Evolutionary conservation across 1,140 invertebrate species (phyloP).

Genomic region (Pachyrhynchus sulphureomaculatus): DNA sequence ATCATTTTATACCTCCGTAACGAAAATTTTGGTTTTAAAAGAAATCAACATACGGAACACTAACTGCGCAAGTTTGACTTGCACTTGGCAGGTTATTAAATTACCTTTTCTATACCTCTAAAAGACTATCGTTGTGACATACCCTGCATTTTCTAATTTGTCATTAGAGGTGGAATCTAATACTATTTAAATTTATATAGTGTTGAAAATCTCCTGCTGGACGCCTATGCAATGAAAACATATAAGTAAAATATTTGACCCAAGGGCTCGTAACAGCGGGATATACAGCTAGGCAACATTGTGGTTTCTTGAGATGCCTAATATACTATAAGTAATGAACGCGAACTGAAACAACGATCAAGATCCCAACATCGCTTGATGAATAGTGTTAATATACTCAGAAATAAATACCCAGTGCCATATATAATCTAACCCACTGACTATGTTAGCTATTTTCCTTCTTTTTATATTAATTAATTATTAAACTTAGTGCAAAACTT

Average conservation of each 20-base stretch:
- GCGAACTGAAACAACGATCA: conserved; percentile 30
- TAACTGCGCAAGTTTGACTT: too few relatives aligned
- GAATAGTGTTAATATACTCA: conserved; percentile 30
- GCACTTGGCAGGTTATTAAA: too few relatives aligned
- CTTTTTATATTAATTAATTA: too few relatives aligned
- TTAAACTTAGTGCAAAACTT: too few relatives aligned
- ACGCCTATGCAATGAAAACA: conserved; percentile 25
- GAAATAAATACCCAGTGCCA: conserved; percentile 13
- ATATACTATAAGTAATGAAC: conserved; percentile 34
- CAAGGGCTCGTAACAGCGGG: conserved; percentile 27
- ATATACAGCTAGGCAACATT: conserved; percentile 28
- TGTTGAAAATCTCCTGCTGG: conserved; percentile 11
- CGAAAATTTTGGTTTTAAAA: too few relatives aligned
- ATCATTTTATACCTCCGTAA: too few relatives aligned
- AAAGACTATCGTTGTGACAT: too few relatives aligned
- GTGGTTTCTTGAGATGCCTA: conserved; percentile 33
- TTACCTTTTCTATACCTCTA: too few relatives aligned
- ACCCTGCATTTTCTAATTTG: too few relatives aligned
- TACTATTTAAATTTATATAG: too few relatives aligned
- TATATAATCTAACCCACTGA: conserved; percentile 22
- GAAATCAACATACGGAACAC: too few relatives aligned
- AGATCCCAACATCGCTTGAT: conserved; percentile 30
- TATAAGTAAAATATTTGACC: conserved; percentile 29
- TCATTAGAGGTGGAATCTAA: too few relatives aligned
- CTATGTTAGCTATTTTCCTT: neutral